Evolutionary conservation across 2,797 vertebrate species (phyloP).

Genomic region (Coluber constrictor): DNA sequence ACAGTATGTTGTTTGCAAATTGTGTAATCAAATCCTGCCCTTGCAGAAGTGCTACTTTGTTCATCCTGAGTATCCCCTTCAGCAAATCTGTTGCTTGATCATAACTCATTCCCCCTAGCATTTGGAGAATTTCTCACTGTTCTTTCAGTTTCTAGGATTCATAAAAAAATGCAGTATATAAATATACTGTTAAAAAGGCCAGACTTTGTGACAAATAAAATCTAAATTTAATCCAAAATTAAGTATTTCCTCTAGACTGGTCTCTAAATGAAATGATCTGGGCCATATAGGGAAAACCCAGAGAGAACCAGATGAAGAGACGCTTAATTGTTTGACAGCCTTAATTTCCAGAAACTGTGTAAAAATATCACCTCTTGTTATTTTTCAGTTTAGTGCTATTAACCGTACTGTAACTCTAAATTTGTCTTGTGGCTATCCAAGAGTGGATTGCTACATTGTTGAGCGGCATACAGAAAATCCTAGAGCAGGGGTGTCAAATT

Average conservation of each 20-base stretch:
- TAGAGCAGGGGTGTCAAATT: background rate
- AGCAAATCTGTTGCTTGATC: background rate
- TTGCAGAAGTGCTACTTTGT: background rate
- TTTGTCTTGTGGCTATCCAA: constrained; percentile 35
- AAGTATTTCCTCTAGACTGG: background rate
- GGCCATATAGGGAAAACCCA: background rate
- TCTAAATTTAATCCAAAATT: background rate
- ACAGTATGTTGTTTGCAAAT: background rate
- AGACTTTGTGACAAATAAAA: background rate
- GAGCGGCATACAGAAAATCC: background rate
- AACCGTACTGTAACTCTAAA: background rate
- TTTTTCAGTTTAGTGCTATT: background rate
- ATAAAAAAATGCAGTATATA: background rate
- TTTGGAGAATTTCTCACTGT: background rate
- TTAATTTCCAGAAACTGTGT: background rate
- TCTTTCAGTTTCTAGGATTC: background rate
- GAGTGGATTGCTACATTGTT: constrained; percentile 12
- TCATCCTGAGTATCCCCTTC: background rate
- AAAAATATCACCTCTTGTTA: background rate
- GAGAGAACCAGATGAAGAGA: background rate
- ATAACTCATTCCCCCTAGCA: background rate
- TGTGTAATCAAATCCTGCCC: background rate
- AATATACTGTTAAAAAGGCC: background rate
- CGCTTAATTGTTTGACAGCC: background rate
- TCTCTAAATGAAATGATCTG: background rate